Evolutionary conservation across 2,888 invertebrate species (phyloP).

Genomic region (Geotrupes spiniger): DNA sequence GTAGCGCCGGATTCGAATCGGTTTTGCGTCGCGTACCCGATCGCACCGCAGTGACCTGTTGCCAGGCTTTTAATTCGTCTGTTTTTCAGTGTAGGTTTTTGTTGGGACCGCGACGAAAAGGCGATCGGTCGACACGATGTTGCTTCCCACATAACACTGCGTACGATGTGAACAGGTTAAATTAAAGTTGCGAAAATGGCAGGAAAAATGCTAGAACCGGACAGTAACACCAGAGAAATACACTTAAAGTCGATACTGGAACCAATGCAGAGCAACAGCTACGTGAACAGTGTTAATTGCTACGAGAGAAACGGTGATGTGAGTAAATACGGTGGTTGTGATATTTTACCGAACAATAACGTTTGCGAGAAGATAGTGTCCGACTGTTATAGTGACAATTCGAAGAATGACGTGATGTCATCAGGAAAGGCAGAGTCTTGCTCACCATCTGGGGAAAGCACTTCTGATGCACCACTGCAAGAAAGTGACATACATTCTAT

Average conservation of each 20-base stretch:
- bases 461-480: conserved; percentile 20
- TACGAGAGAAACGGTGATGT: conserved; percentile 29
- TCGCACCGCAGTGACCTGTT: too few species aligned
- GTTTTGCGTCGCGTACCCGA: too few species aligned
- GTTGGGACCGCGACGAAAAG: too few species aligned
- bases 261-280: conserved; percentile 22
- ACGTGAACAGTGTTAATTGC: conserved; percentile 32
- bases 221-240: conserved; percentile 20
- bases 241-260: conserved; percentile 17
- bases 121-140: conserved; percentile 17
- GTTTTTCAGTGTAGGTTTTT: too few species aligned
- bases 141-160: conserved; percentile 30
- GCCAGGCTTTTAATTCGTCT: too few species aligned
- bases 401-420: conserved; percentile 17
- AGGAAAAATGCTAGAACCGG: conserved; percentile 21
- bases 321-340: conserved; percentile 27
- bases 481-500: conserved; percentile 26
- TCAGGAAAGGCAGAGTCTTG: conserved; percentile 16
- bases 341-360: conserved; percentile 45
- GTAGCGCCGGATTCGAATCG: too few species aligned
- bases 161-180: conserved; percentile 5
- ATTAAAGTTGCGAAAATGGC: conserved; percentile 17
- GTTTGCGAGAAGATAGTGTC: conserved; percentile 36
- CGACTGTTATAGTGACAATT: conserved; percentile 28
- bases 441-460: conserved; percentile 26